Conservation (phyloP, 2,113 vertebrate genomes). For the Pica pica region DNA sequence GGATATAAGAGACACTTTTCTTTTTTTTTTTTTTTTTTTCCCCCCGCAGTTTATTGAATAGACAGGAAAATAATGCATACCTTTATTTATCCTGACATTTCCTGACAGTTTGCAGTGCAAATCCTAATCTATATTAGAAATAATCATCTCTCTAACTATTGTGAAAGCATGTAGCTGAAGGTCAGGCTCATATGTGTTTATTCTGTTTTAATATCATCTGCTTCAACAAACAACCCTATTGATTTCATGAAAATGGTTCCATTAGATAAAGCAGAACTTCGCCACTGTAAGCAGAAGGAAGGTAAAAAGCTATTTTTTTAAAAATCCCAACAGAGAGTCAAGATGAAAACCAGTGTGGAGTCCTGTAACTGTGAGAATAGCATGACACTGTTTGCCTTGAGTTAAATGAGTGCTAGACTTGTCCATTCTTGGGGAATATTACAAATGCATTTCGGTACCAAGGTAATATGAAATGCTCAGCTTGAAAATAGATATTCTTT, state of each 20-base stretch:
- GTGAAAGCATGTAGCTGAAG: slow-evolving; percentile 20
- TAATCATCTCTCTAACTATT: slow-evolving; percentile 9
- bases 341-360: neutral
- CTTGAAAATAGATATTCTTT: slow-evolving; percentile 32
- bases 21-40: neutral
- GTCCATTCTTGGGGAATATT: neutral
- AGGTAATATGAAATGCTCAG: neutral
- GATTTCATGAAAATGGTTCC: neutral
- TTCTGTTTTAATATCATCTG: slow-evolving; percentile 6
- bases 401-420: neutral
- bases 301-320: neutral
- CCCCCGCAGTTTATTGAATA: neutral
- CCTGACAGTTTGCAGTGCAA: slow-evolving; percentile 1
- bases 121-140: slow-evolving; percentile 36
- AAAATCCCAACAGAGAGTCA: neutral
- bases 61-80: neutral
- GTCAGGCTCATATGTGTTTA: neutral
- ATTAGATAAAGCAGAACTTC: slow-evolving; percentile 7
- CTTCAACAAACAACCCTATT: slow-evolving; percentile 22
- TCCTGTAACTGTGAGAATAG: neutral
- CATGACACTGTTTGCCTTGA: neutral
- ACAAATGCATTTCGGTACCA: neutral
- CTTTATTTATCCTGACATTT: slow-evolving; percentile 44
- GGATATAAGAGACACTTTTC: neutral
- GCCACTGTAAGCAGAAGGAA: neutral